These are phyloP conservation scores for Oscarella lobularis DNA, from an alignment of 37 sponge, comb jelly and placozoan species.

Conservation along the genomic window DNA sequence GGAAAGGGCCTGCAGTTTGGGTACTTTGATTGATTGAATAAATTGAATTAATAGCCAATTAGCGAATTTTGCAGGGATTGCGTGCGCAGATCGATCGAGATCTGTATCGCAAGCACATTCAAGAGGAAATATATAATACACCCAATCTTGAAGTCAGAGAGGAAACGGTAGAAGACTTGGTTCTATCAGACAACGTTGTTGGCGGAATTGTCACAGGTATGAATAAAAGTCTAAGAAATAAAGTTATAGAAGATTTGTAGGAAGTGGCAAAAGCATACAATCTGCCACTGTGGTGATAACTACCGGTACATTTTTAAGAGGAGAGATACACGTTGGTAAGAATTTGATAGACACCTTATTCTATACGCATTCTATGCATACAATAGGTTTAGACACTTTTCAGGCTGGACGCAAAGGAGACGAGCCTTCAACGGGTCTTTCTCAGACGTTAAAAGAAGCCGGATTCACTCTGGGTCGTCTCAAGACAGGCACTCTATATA, in stretches of 20 bases:
- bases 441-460: conserved; percentile 41
- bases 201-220: neutral
- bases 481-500: conserved; percentile 44
- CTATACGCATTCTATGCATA: neutral
- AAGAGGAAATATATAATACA: conserved; percentile 18
- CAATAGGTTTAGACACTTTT: conserved; percentile 28
- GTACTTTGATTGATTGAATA: conserved; percentile 19
- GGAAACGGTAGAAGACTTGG: conserved; percentile 52
- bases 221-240: neutral
- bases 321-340: conserved; percentile 60
- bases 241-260: neutral
- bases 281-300: conserved; percentile 41
- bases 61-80: no score
- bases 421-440: conserved; percentile 51
- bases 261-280: neutral
- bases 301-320: conserved; percentile 73
- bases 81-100: conserved; percentile 81
- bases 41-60: no score
- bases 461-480: conserved; percentile 50
- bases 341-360: neutral
- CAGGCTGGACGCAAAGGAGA: conserved; percentile 71
- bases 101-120: conserved; percentile 45
- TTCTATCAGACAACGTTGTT: neutral
- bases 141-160: conserved; percentile 22
- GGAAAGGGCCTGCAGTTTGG: conserved; percentile 79